Percentiles rank a stretch among this genome's conserved stretches.
Evolutionary conservation across 2,797 vertebrate species (phyloP).

Genomic region (Uromys caudimaculatus): DNA sequence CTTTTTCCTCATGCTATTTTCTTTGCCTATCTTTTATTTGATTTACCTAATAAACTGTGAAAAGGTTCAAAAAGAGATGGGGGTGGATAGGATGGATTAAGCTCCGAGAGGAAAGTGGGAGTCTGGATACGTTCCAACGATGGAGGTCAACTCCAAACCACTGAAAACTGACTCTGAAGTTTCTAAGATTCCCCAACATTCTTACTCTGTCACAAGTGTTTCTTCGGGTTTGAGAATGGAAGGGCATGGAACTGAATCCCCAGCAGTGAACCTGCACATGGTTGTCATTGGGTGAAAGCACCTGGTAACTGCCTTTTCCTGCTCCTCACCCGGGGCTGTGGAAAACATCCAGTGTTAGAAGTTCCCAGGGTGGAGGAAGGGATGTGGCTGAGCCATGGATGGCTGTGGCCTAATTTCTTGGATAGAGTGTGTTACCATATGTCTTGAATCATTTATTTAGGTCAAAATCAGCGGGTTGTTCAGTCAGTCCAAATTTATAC

Average conservation of each 20-base stretch:
- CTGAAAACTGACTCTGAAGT: not conserved
- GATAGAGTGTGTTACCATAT: conserved; percentile 59
- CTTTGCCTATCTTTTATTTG: conserved; percentile 22
- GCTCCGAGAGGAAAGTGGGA: not conserved
- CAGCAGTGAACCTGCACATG: not conserved
- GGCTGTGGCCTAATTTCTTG: conserved; percentile 56
- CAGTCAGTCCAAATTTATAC: conserved; percentile 64
- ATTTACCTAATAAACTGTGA: not conserved
- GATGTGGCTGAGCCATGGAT: conserved; percentile 13
- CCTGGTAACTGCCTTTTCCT: not conserved
- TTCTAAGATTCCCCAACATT: conserved; percentile 37
- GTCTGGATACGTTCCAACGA: conserved; percentile 10
- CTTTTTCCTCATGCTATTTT: not conserved
- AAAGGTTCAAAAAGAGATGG: not conserved
- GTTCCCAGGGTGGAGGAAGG: not conserved
- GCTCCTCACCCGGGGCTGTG: not conserved
- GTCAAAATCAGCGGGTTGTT: conserved; percentile 68
- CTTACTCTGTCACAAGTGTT: not conserved
- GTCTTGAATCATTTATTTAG: conserved; percentile 74
- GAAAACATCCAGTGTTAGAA: conserved; percentile 6
- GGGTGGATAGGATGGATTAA: not conserved
- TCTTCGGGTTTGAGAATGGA: conserved; percentile 35
- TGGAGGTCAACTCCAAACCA: not conserved
- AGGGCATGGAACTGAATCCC: not conserved
- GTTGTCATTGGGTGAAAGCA: not conserved